Evolutionary conservation across 1,140 invertebrate species (phyloP).

Genomic region (Dermatophagoides farinae): DNA sequence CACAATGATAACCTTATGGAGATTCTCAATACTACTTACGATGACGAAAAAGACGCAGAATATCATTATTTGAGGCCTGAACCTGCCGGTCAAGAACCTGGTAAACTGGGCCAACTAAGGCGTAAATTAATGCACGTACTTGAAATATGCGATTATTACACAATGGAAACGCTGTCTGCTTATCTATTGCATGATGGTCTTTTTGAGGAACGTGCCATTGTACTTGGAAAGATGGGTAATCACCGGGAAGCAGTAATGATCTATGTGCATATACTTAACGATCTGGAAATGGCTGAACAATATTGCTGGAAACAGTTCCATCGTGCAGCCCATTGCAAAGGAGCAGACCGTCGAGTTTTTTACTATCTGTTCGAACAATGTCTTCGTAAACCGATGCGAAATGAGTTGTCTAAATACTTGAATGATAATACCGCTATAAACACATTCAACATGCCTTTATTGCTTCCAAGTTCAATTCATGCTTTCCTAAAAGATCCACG

Average conservation of each 20-base stretch:
- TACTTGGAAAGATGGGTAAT: conserved; percentile 61
- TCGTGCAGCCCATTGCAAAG: conserved; percentile 31
- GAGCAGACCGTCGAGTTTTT: conserved; percentile 27
- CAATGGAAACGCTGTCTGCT: conserved; percentile 61
- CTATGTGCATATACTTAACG: conserved; percentile 59
- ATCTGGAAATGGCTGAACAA: conserved; percentile 52
- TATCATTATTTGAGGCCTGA: conserved; percentile 23
- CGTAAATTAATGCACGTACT: conserved; percentile 65
- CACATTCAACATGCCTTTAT: no score
- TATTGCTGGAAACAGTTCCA: conserved; percentile 45
- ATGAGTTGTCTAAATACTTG: not conserved
- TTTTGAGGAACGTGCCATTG: conserved; percentile 76
- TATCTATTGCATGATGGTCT: conserved; percentile 66
- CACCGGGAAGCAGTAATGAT: conserved; percentile 79
- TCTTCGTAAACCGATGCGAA: no score
- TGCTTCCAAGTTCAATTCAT: not conserved
- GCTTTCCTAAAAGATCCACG: not conserved
- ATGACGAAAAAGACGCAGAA: not conserved
- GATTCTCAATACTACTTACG: not conserved
- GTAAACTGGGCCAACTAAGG: conserved; percentile 39
- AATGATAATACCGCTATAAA: not conserved
- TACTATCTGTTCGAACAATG: not conserved
- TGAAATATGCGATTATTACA: conserved; percentile 57
- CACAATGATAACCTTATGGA: conserved; percentile 6
- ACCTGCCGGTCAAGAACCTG: conserved; percentile 35